Evolutionary conservation across 2,888 invertebrate species (phyloP), one percentile per base, ranked within the genome.

Genomic region (Arctia plantaginis): DNA sequence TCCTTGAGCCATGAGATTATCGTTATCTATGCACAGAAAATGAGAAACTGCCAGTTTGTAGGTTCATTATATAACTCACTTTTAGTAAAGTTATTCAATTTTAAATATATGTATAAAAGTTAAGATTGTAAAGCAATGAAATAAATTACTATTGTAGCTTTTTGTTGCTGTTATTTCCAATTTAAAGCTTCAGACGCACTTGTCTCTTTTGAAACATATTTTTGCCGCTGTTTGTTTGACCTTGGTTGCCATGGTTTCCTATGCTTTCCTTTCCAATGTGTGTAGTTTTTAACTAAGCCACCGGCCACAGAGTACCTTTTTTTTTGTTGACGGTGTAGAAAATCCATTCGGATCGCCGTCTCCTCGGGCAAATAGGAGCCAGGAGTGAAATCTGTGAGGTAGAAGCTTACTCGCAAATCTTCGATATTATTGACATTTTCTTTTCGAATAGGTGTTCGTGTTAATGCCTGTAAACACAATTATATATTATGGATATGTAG

Each of bases 221-320:
- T 90, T 93, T 93, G 91, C 89, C 92, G 93, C 92, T 94, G 93
- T 94, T 94, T 95, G 95, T 94, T 95, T 95, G 94, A 93, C 94
- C 94, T 94, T 95, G 94, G 95, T 95, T 90, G 83, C 91, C 85
- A 92, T 92, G 79, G 90, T 77, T 79, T 91, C 91, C 27, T n/a
- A 62, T 62, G 15, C 15, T 15, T 30, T 27, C 59, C 15, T 15
- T 30, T 27, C 59, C 62, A 30, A 62, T 30, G 59, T 59, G n/a
- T n/a, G 51, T 8, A n/a, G 12, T 12, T 41, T 39, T 44, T 44
- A 3, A 10, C n/a, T 27, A 3, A 12, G 4, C 13, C 62, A 30
- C 18, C 30, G 62, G 27, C 8, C 15, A 62, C 23, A 23, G 0
- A 51, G 23, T n/a, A 7, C 7, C 3, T 6, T 6, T 35, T 35